Conservation (phyloP, 1,140 invertebrate genomes). For the Lucilia cuprina region DNA sequence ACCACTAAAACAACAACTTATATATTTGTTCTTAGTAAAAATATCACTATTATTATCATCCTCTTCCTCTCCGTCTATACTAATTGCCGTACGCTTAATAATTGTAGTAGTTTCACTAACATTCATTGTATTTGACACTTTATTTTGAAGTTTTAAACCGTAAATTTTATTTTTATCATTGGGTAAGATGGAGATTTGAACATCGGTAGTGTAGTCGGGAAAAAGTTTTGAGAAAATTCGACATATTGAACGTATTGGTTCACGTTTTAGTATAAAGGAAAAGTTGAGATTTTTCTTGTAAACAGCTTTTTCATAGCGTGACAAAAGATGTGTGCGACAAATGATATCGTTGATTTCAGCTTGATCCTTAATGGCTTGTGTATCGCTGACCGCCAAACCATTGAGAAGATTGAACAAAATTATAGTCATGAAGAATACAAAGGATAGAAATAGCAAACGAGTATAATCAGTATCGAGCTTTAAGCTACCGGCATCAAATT, state of each 20-base stretch:
- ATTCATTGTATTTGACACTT: neutral
- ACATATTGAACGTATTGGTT: constrained; percentile 63
- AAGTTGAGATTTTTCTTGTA: constrained; percentile 61
- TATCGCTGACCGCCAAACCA: constrained; percentile 82
- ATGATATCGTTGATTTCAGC: constrained; percentile 79
- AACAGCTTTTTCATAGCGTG: constrained; percentile 76
- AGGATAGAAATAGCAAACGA: constrained; percentile 77
- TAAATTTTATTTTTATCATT: constrained; percentile 66
- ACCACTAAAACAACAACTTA: constrained; percentile 49
- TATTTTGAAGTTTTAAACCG: constrained; percentile 36
- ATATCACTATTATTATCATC: neutral
- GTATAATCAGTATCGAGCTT: constrained; percentile 73
- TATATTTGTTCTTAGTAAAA: constrained; percentile 44
- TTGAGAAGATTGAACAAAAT: constrained; percentile 82
- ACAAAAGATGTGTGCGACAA: constrained; percentile 72
- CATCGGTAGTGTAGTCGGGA: constrained; percentile 68
- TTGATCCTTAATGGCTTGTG: constrained; percentile 75
- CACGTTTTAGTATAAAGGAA: constrained; percentile 63
- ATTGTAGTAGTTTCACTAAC: neutral
- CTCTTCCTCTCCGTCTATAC: neutral
- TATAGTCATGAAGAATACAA: constrained; percentile 81
- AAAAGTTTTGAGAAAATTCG: constrained; percentile 70
- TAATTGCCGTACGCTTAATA: neutral
- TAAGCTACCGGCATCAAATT: constrained; percentile 79
- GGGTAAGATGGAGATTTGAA: constrained; percentile 69